phyloP scores from a whole-genome alignment of 2,113 vertebrate species.

The Pteronura brasiliensis region DNA sequence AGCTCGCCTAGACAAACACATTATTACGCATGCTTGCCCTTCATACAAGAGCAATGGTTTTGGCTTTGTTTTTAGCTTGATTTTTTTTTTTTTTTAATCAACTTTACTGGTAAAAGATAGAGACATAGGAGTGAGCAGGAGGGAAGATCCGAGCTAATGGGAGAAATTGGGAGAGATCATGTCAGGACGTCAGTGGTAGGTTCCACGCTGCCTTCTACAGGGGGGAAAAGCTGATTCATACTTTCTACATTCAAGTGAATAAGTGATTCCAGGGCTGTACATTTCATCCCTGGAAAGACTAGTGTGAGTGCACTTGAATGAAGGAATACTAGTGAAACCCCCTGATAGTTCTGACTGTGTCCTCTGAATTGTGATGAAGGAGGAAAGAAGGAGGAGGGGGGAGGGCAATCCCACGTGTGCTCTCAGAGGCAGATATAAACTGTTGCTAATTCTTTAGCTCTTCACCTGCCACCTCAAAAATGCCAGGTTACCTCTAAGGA shows the following conservation, averaged over 20 bases:
- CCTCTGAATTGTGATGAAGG: neutral
- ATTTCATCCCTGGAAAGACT: neutral
- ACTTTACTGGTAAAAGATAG: neutral
- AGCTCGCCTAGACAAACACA: neutral
- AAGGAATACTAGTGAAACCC: neutral
- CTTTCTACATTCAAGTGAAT: neutral
- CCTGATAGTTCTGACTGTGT: accelerated
- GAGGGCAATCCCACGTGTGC: accelerated
- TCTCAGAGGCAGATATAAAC: neutral
- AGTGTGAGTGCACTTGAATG: neutral
- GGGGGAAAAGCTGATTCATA: neutral
- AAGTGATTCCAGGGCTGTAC: neutral
- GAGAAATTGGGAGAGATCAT: neutral
- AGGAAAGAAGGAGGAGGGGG: accelerated
- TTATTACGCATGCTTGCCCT: neutral
- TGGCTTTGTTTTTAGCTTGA: neutral
- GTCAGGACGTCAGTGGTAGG: too few species aligned
- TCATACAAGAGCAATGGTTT: neutral
- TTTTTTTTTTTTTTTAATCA: neutral
- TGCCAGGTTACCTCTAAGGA: neutral
- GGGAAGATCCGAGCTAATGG: neutral
- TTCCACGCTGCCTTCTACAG: neutral
- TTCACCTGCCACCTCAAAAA: neutral
- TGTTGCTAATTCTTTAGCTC: accelerated
- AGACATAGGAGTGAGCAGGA: neutral